Conservation (phyloP, 2,888 invertebrate genomes). For the Elysia crispata region DNA sequence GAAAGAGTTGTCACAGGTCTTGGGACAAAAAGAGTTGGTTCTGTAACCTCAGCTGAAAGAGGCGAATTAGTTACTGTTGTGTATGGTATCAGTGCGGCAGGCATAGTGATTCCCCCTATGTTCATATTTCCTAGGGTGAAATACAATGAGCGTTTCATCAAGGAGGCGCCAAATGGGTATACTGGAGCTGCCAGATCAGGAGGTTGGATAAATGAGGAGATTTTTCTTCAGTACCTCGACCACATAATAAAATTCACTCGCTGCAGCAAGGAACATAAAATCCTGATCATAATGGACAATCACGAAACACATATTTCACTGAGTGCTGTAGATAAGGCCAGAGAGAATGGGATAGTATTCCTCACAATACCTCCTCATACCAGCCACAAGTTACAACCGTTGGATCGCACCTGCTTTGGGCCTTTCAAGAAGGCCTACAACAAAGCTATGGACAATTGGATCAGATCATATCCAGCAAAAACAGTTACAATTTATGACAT, state of each 20-base stretch:
- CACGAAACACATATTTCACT: constrained; percentile 23
- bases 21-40: constrained; percentile 21
- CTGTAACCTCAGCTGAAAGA: constrained; percentile 45
- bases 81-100: constrained; percentile 44
- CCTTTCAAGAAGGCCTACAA: constrained; percentile 26
- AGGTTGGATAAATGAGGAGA: constrained; percentile 30
- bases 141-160: constrained; percentile 17
- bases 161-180: constrained; percentile 31
- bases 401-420: constrained; percentile 37
- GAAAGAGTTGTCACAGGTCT: not conserved
- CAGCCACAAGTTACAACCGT: constrained; percentile 37
- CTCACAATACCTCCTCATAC: constrained; percentile 36
- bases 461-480: constrained; percentile 13
- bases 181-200: constrained; percentile 7
- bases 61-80: constrained; percentile 39
- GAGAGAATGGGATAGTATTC: not conserved
- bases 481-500: constrained; percentile 19
- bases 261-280: not conserved
- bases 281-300: constrained; percentile 33
- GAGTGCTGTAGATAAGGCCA: too few species aligned
- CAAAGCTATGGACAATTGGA: constrained; percentile 18
- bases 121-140: constrained; percentile 48
- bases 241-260: not conserved
- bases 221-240: not conserved
- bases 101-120: constrained; percentile 40